Conservation (phyloP, 2,888 invertebrate species). For the Criorhina ranunculi region DNA sequence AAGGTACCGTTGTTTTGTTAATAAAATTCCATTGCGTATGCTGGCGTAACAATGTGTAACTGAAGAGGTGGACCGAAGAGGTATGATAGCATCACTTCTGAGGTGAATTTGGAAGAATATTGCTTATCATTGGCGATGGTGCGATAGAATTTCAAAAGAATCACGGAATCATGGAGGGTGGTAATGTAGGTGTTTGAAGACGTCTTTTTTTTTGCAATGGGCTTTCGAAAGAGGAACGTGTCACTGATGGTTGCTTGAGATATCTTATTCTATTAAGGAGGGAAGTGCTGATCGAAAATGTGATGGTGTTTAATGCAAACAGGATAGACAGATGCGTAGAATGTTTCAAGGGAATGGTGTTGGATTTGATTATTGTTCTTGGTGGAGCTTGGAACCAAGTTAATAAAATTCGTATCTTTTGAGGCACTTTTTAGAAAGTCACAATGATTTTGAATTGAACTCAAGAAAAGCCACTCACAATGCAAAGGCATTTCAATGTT, state of each 20-base stretch:
- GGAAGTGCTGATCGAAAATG: constrained; percentile 20
- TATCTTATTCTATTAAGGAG: constrained; percentile 69
- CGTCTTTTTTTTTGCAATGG: constrained; percentile 33
- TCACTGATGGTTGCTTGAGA: constrained; percentile 60
- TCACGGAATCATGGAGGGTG: neutral
- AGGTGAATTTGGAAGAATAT: constrained; percentile 32
- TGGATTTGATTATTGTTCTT: too few species aligned
- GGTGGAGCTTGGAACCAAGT: too few species aligned
- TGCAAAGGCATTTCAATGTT: too few species aligned
- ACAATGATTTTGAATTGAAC: too few species aligned
- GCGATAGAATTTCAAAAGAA: constrained; percentile 1
- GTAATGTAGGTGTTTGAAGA: neutral
- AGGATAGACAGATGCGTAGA: constrained; percentile 25
- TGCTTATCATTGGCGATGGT: constrained; percentile 32
- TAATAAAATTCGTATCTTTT: too few species aligned
- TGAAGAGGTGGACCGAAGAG: constrained; percentile 20
- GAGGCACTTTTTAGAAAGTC: too few species aligned
- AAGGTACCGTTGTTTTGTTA: constrained; percentile 58
- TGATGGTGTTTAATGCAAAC: constrained; percentile 39
- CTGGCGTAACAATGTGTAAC: constrained; percentile 61
- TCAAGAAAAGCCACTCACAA: too few species aligned
- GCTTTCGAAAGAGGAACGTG: constrained; percentile 50
- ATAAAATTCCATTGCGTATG: constrained; percentile 58
- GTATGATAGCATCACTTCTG: constrained; percentile 48
- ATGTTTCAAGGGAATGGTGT: too few species aligned